phyloP scores from a whole-genome alignment of 2,888 invertebrate species.

The Lordiphosa andalusiaca region DNA sequence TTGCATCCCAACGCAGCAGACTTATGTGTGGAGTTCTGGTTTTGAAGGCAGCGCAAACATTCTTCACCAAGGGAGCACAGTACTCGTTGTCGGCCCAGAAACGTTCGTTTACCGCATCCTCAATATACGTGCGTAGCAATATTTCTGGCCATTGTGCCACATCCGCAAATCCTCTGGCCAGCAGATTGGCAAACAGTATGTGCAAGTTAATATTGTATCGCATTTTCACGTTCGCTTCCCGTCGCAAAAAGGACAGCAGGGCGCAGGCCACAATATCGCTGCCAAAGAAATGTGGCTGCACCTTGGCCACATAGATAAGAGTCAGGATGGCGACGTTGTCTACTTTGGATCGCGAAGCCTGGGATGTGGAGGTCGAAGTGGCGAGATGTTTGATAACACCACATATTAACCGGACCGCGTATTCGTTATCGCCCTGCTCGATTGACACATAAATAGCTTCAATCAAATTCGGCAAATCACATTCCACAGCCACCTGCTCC shows the following conservation, averaged over 20 bases:
- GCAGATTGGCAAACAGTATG: constrained; percentile 90
- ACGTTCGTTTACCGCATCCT: constrained; percentile 95
- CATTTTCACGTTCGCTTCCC: constrained; percentile 88
- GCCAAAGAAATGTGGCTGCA: constrained; percentile 88
- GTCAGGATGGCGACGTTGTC: constrained; percentile 87
- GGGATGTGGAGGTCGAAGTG: constrained; percentile 78
- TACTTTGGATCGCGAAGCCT: constrained; percentile 91
- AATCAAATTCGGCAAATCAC: constrained; percentile 89
- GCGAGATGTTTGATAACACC: constrained; percentile 90
- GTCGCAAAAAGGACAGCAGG: constrained; percentile 89
- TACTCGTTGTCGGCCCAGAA: constrained; percentile 96
- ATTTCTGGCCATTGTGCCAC: constrained; percentile 94
- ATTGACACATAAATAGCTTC: constrained; percentile 87
- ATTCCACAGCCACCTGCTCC: constrained; percentile 88
- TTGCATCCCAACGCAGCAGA: constrained; percentile 64
- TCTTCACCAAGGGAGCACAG: constrained; percentile 94
- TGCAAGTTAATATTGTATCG: constrained; percentile 91
- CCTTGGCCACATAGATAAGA: constrained; percentile 89
- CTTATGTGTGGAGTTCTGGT: constrained; percentile 76
- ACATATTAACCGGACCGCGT: constrained; percentile 90
- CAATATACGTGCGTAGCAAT: constrained; percentile 95
- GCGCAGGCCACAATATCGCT: constrained; percentile 89
- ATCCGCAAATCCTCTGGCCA: constrained; percentile 90
- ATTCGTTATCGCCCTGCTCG: constrained; percentile 89
- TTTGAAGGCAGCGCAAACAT: constrained; percentile 85